Conservation (phyloP, 2,797 vertebrate species). For the Cichlasoma orientale region DNA sequence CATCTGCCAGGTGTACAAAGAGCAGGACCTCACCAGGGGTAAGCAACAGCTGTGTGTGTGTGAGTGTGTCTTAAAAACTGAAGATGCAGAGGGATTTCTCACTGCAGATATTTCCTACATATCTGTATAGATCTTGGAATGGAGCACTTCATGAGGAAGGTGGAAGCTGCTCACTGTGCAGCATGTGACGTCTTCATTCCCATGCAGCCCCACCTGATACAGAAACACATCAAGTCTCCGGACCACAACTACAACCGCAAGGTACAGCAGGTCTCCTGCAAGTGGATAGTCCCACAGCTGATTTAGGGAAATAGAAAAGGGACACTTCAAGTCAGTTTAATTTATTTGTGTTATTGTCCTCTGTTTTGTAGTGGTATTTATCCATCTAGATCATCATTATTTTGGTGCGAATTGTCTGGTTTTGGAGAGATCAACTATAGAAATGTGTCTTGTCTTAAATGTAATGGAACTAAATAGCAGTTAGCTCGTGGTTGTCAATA, state of each 20-base stretch:
- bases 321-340: background rate
- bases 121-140: conserved; percentile 85
- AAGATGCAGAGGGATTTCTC: background rate
- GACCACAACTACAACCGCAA: conserved; percentile 94
- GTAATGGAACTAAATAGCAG: no score
- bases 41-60: background rate
- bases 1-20: conserved; percentile 91
- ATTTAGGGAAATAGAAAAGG: background rate
- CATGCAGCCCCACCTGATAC: conserved; percentile 91
- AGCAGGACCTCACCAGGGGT: conserved; percentile 92
- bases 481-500: no score
- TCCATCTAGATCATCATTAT: background rate
- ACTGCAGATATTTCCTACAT: background rate
- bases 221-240: conserved; percentile 90
- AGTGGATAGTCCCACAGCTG: background rate
- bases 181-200: conserved; percentile 96
- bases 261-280: conserved; percentile 65
- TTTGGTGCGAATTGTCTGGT: background rate
- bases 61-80: background rate
- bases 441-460: background rate
- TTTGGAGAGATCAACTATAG: background rate
- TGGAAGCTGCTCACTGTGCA: conserved; percentile 92
- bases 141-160: conserved; percentile 95
- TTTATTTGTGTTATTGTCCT: background rate
- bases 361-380: background rate